Base-by-base conservation (phyloP, 2,888 invertebrate genomes). In the Crossocerus cetratus region DNA sequence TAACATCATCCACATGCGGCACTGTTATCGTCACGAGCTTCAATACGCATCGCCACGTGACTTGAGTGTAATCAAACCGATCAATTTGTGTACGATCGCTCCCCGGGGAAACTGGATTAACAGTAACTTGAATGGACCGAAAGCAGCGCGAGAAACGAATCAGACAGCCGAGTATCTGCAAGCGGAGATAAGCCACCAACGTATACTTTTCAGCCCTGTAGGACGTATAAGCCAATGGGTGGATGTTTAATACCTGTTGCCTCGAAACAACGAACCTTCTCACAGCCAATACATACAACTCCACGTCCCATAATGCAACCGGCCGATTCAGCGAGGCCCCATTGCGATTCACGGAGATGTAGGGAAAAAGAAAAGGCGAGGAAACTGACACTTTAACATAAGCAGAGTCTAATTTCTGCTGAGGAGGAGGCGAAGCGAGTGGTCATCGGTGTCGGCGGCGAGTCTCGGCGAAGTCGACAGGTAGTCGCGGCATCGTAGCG, bases 391-490 rank as follows among this genome's bases (percentile, higher is more conserved):
- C 32, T 32, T 32, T 8, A 32, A 49, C 4, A 49, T 14, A 49
- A 4, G 49, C 4, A 16, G 49, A 49, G 4, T 49, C 14, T 1
- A 49, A 49, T 49, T 13, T 2, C 16, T 49, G 43, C 5, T 4
- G 13, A 43, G 13, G 43, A 8, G 43, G 43, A 8, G 23, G 8
- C 14, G 32, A 2, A 57, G 16, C 57, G 23, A 11, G 3, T 16
- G 43, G 14, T 60, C 60, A 5, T 5, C 45, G 58, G 60, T 65
- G 43, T 23, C 61, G 55, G 32, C 44, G 21, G 14, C n/a, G 16
- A 65, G 43, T 32, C 5, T 22, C 44, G 57, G 32, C 57, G 65
- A 60, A 16, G 69, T 69, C 73, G 77, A 77, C 80, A 73, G 69
- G 72, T 75, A 67, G 72, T 72, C 62, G 66, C 44, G 68, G 42